A percentile compares a stretch with the other conserved stretches of the same genome.
phyloP scores from a whole-genome alignment of 2,888 invertebrate genomes.

The Ptilodon capucinus region DNA sequence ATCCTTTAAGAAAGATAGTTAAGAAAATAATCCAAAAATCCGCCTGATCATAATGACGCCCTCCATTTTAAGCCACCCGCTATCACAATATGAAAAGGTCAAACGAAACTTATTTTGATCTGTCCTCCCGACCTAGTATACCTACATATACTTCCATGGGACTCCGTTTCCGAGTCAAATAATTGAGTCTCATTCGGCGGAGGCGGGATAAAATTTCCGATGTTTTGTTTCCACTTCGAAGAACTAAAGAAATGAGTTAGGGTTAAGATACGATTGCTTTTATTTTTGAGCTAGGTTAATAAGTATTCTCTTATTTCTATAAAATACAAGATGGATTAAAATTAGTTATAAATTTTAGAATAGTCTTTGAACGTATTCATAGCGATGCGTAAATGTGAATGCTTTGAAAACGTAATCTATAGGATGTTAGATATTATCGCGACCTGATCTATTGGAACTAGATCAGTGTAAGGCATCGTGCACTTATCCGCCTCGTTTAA shows the following conservation, averaged over 20 bases:
- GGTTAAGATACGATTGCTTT: background rate
- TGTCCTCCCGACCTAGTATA: conserved; percentile 3
- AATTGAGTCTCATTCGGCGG: conserved; percentile 3
- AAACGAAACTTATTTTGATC: conserved; percentile 8
- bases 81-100: background rate
- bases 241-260: conserved; percentile 5
- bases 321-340: no score
- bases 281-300: background rate
- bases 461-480: conserved; percentile 4
- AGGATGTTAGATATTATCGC: background rate
- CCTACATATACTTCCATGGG: no score
- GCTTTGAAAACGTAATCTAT: no score
- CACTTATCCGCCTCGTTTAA: conserved; percentile 37
- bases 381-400: no score
- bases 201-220: conserved; percentile 8
- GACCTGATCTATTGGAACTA: conserved; percentile 2
- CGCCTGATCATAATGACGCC: no score
- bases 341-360: no score
- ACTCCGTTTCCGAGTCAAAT: no score
- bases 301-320: no score
- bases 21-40: no score
- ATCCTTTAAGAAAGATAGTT: no score
- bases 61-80: background rate
- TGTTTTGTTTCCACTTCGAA: conserved; percentile 10
- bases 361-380: no score